Base-by-base conservation (phyloP, 2,113 vertebrate genomes). In the Dolichallabes microphthalmus region DNA sequence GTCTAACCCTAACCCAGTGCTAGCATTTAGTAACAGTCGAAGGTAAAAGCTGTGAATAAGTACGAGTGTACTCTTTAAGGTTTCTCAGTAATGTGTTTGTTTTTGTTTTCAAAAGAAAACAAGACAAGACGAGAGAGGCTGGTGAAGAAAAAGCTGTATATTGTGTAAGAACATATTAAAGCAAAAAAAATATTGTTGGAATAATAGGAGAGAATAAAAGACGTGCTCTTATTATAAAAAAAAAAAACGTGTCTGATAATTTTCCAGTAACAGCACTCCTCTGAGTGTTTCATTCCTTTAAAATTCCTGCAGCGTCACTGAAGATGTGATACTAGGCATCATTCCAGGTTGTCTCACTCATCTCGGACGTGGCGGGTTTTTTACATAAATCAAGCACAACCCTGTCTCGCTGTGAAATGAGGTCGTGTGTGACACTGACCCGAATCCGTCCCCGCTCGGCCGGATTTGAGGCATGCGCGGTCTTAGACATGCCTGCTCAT, bases 311-410 rank as follows among this genome's bases (percentile, higher is more conserved):
- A 73, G 20, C 20, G 7, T 69, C 39, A 22, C 73, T 68, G n/a
- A 45, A 50, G 76, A 27, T 68, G 74, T 79, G 83, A 80, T 53
- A 64, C 52, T 20, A 73, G 69, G 20, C n/a, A 50, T 85, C 45
- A 77, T 85, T 78, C 75, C 57, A 85, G 80, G 80, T 32, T 75
- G 85, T 75, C 78, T 63, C 22, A 13, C 17, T 63, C 25, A 32
- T 73, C 35, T 85, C 55, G 71, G 17, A 71, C n/a, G 64, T 64
- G n/a, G 35, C 83, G 25, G 52, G 71, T 25, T 75, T 80, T 82
- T 71, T 55, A 68, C 88, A 85, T 89, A 85, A 85, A 87, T 87
- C 81, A 85, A 80, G 85, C 68, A 83, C 79, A 85, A 85, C 79
- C 83, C 83, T 60, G 85, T 88, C 86, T 35, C 19, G 20, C 69